These are phyloP conservation scores for Pseudorhiza aurosa DNA, from an alignment of 30 jellyfish, hydroid and myxozoan species.

Conservation along the genomic window DNA sequence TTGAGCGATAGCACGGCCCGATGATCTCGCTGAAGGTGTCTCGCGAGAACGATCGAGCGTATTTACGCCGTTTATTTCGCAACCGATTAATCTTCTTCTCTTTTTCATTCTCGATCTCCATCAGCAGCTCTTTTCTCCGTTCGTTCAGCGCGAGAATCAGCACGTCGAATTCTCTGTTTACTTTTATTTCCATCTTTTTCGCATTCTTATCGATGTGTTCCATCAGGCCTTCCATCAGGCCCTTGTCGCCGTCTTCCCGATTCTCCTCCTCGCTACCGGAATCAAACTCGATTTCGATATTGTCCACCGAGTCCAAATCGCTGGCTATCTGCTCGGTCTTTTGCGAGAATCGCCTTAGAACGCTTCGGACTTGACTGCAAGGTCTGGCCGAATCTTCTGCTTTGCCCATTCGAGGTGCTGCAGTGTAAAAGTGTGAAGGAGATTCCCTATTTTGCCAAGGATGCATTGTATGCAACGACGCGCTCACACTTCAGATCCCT, in stretches of 20 bases:
- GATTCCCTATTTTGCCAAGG: conserved; percentile 50
- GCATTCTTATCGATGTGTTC: conserved; percentile 62
- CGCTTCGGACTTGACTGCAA: conserved; percentile 17
- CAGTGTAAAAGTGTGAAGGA: neutral
- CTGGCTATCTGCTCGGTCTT: neutral
- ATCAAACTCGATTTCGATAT: conserved; percentile 45
- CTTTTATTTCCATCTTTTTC: neutral
- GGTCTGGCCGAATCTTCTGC: neutral
- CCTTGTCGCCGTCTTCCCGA: conserved; percentile 46
- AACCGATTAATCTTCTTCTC: conserved; percentile 56
- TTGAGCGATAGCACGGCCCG: conserved; percentile 13
- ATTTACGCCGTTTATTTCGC: conserved; percentile 44
- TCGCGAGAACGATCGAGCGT: conserved; percentile 43
- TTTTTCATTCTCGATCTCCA: conserved; percentile 43
- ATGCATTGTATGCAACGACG: conserved; percentile 9
- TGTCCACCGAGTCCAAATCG: conserved; percentile 34
- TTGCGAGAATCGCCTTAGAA: conserved; percentile 29
- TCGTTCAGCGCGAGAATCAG: conserved; percentile 42
- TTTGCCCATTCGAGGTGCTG: neutral
- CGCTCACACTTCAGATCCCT: neutral
- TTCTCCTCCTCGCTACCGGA: neutral
- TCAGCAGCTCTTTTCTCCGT: conserved; percentile 39
- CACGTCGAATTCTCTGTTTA: conserved; percentile 42
- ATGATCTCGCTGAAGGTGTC: conserved; percentile 14
- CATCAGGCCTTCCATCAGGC: conserved; percentile 59